These are phyloP conservation scores for Manis javanica DNA, from an alignment of 2,797 vertebrate species.

Conservation along the genomic window DNA sequence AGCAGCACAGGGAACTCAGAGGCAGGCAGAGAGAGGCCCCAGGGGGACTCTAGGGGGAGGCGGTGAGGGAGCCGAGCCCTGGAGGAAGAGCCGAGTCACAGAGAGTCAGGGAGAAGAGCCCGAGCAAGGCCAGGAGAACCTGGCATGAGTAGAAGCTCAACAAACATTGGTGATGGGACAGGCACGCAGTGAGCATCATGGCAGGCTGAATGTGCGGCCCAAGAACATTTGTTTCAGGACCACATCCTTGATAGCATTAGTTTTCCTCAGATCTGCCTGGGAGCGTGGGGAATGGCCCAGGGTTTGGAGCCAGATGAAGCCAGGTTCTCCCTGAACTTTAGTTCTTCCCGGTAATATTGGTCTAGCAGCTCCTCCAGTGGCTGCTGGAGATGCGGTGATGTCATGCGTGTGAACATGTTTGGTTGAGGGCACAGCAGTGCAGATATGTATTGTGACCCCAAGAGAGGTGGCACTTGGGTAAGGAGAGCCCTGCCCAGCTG, in stretches of 20 bases:
- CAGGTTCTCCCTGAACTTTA: neutral
- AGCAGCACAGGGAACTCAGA: neutral
- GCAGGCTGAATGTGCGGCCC: neutral
- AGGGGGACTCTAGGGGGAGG: neutral
- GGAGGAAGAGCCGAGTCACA: too few species aligned
- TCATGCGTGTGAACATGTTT: neutral
- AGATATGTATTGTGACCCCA: rapidly evolving
- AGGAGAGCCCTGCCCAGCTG: neutral
- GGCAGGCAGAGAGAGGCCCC: too few species aligned
- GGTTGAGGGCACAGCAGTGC: neutral
- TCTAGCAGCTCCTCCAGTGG: neutral
- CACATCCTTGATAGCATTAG: neutral
- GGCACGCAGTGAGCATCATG: rapidly evolving
- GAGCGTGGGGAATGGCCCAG: rapidly evolving
- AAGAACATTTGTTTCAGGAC: rapidly evolving
- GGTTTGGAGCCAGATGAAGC: neutral
- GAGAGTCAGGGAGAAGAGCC: too few species aligned
- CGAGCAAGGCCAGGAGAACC: neutral
- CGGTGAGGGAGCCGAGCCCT: rapidly evolving
- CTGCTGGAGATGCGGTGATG: neutral
- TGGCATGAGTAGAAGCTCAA: rapidly evolving
- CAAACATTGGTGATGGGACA: rapidly evolving
- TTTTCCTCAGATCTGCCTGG: neutral
- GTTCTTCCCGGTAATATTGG: rapidly evolving
- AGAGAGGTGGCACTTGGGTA: too few species aligned